These are phyloP conservation scores for Ceratitis capitata DNA, from an alignment of 1,140 invertebrate genomes.

Conservation along the genomic window DNA sequence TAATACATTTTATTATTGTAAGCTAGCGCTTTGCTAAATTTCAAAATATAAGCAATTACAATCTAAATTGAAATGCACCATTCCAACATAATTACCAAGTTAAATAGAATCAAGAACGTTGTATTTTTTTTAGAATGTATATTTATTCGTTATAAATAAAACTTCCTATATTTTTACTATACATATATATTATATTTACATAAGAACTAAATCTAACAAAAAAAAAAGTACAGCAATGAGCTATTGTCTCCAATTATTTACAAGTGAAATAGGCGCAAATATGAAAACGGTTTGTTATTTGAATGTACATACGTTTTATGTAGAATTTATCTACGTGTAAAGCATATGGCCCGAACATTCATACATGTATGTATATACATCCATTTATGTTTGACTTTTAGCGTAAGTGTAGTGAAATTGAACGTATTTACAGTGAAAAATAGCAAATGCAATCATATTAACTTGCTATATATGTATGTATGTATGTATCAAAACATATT, in stretches of 20 bases:
- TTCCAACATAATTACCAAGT: background rate
- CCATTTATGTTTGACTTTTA: background rate
- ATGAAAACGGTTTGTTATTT: background rate
- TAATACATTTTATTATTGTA: too few species aligned
- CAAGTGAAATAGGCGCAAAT: background rate
- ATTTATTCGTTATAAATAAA: background rate
- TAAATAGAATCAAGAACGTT: background rate
- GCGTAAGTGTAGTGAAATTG: background rate
- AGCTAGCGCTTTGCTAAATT: background rate
- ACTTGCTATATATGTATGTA: background rate
- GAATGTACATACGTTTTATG: background rate
- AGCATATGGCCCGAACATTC: background rate
- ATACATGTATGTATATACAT: background rate
- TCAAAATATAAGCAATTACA: background rate
- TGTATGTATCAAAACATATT: too few species aligned
- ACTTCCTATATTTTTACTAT: background rate
- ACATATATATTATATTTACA: background rate
- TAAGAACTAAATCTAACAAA: background rate
- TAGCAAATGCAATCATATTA: background rate
- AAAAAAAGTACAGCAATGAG: background rate
- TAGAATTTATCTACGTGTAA: background rate
- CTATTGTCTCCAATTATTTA: conserved; percentile 4
- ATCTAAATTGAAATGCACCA: background rate
- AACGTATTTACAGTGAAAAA: background rate
- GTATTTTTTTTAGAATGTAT: background rate